phyloP scores from a whole-genome alignment of 1,140 invertebrate genomes.

The Sinella curviseta region DNA sequence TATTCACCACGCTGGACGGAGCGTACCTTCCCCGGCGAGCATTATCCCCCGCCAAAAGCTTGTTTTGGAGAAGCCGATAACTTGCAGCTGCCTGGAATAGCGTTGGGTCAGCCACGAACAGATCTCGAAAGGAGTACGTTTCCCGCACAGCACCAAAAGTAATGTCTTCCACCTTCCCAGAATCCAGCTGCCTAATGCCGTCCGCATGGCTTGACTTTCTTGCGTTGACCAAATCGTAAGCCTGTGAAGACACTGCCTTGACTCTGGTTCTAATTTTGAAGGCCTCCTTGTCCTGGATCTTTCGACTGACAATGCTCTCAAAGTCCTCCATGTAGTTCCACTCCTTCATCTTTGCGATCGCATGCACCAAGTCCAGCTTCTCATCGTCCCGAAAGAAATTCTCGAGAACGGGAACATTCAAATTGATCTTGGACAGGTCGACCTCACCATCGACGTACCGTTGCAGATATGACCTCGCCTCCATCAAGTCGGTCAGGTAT shows the following conservation, averaged over 20 bases:
- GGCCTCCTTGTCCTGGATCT: background rate
- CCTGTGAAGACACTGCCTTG: background rate
- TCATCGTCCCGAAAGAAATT: constrained; percentile 17
- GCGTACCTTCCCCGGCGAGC: no score
- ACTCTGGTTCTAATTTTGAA: background rate
- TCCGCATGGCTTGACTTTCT: no score
- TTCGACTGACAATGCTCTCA: background rate
- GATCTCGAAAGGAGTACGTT: background rate
- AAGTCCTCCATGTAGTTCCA: constrained; percentile 5
- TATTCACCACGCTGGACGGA: no score
- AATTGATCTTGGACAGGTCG: background rate
- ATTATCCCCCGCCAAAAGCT: no score
- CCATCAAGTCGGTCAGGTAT: background rate
- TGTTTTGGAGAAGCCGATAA: background rate
- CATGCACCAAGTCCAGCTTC: background rate
- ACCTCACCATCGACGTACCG: background rate
- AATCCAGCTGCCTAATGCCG: no score
- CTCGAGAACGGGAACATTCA: constrained; percentile 2
- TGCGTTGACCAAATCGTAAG: background rate
- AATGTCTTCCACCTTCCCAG: no score
- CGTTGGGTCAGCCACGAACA: background rate
- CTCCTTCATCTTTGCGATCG: background rate
- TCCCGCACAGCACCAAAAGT: background rate
- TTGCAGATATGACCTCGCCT: background rate
- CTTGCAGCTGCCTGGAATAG: background rate